Conservation (phyloP, 1,140 invertebrate genomes). For the Drosophila murphyi region DNA sequence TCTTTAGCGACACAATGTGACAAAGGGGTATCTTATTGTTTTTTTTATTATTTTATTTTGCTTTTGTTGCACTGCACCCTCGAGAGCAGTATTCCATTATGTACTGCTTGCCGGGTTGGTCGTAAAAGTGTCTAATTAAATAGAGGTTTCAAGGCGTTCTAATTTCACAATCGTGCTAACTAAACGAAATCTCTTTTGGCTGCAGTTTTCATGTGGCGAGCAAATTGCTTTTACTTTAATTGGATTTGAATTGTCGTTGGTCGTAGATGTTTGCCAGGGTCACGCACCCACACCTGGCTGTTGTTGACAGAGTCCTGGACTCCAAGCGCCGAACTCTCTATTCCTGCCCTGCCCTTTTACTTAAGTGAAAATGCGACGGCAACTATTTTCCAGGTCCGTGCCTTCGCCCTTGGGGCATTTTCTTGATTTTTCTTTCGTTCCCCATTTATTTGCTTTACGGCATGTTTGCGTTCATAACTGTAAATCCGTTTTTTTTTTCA, state of each 20-base stretch:
- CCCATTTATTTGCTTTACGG: conserved; percentile 76
- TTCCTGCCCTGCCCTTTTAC: not conserved
- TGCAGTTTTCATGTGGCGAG: conserved; percentile 48
- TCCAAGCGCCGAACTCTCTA: not conserved
- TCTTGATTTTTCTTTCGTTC: conserved; percentile 27
- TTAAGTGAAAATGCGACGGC: not conserved
- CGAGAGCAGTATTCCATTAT: conserved; percentile 24
- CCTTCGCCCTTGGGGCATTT: conserved; percentile 1
- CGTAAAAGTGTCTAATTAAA: conserved; percentile 73
- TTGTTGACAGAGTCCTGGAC: not conserved
- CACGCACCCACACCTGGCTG: conserved; percentile 27
- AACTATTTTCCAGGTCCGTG: conserved; percentile 25
- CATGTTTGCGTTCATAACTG: conserved; percentile 76
- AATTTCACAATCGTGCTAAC: conserved; percentile 53
- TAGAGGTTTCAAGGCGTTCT: conserved; percentile 43
- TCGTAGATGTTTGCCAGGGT: conserved; percentile 38
- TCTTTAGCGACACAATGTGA: conserved; percentile 53
- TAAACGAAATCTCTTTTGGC: conserved; percentile 38
- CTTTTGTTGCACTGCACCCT: conserved; percentile 60
- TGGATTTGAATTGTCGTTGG: conserved; percentile 60
- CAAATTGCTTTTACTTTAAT: conserved; percentile 77
- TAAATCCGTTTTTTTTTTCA: conserved; percentile 78
- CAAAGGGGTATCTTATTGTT: conserved; percentile 15
- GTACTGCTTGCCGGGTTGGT: not conserved
- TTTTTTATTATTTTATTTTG: conserved; percentile 15